Percentiles rank a stretch among this genome's conserved stretches.
These are phyloP conservation scores for Kryptolebias ocellatus DNA, from an alignment of 2,797 vertebrate species.

Conservation along the genomic window DNA sequence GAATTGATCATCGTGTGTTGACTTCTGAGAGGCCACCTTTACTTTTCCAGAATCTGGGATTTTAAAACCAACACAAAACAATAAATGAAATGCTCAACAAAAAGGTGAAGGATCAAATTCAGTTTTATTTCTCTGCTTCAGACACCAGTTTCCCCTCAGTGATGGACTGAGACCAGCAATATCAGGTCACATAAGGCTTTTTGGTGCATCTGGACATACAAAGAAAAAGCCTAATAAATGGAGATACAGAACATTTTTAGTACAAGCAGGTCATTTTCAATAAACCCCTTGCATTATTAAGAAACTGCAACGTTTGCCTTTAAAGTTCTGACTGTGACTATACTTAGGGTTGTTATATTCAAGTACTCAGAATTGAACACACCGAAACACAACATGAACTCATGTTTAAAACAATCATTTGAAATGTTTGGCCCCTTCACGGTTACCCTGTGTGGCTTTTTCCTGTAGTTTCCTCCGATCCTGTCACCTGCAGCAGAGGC, in stretches of 20 bases:
- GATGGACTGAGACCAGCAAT: slow-evolving; percentile 3
- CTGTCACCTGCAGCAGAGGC: neutral
- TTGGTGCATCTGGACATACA: slow-evolving; percentile 33
- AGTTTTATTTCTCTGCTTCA: slow-evolving; percentile 48
- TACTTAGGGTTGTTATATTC: slow-evolving; percentile 19
- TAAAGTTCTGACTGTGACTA: neutral
- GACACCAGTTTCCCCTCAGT: slow-evolving; percentile 16
- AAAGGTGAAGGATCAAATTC: neutral
- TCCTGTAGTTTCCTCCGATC: neutral
- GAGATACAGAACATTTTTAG: neutral
- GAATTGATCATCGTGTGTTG: too few species aligned
- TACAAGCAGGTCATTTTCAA: neutral
- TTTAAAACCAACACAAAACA: neutral
- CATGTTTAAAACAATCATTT: slow-evolving; percentile 1
- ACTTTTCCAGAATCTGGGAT: neutral
- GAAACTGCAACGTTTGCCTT: neutral
- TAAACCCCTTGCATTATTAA: slow-evolving; percentile 3
- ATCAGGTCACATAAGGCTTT: slow-evolving; percentile 37
- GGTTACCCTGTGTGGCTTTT: neutral
- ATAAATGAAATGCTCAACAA: slow-evolving; percentile 1
- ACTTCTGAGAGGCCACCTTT: too few species aligned
- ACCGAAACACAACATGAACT: neutral
- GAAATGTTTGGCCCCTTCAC: slow-evolving; percentile 20
- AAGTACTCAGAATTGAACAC: slow-evolving; percentile 22
- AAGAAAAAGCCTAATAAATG: neutral